Percentiles rank a stretch among this genome's conserved stretches.
Conservation (phyloP, 2,797 vertebrate genomes). For the Allobates femoralis region DNA sequence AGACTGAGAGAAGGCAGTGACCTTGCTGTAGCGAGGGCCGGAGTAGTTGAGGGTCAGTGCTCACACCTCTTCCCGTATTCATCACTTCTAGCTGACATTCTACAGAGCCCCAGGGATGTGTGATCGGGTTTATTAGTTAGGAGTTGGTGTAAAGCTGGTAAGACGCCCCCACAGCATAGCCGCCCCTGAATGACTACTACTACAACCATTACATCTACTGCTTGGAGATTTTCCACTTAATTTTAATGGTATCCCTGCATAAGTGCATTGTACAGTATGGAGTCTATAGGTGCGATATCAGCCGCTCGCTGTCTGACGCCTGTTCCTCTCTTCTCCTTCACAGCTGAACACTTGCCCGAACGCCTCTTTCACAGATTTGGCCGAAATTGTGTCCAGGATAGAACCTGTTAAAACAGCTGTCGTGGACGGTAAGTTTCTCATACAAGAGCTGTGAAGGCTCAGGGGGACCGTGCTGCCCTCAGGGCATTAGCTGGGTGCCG, state of each 20-base stretch:
- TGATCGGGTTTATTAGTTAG: neutral
- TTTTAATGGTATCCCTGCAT: too few relatives aligned
- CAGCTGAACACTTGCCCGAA: slow-evolving; percentile 90
- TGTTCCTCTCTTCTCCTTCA: slow-evolving; percentile 22
- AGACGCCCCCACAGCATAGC: too few relatives aligned
- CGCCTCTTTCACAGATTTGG: slow-evolving; percentile 93
- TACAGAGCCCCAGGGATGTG: neutral
- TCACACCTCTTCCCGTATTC: neutral
- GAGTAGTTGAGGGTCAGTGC: neutral
- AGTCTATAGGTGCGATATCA: neutral
- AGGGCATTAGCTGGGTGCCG: too few relatives aligned
- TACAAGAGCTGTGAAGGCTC: neutral
- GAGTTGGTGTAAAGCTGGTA: neutral
- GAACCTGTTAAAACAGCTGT: slow-evolving; percentile 82
- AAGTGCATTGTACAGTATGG: too few relatives aligned
- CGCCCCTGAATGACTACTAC: too few relatives aligned
- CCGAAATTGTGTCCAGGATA: slow-evolving; percentile 92
- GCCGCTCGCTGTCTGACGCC: neutral
- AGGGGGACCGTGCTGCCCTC: too few relatives aligned
- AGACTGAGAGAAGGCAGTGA: neutral
- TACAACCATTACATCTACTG: too few relatives aligned
- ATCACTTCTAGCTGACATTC: neutral
- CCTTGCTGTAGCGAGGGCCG: neutral
- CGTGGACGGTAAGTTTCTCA: slow-evolving; percentile 79
- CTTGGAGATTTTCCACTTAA: too few relatives aligned